Conservation (phyloP, 2,888 invertebrate genomes). For the Anarsia innoxiella region DNA sequence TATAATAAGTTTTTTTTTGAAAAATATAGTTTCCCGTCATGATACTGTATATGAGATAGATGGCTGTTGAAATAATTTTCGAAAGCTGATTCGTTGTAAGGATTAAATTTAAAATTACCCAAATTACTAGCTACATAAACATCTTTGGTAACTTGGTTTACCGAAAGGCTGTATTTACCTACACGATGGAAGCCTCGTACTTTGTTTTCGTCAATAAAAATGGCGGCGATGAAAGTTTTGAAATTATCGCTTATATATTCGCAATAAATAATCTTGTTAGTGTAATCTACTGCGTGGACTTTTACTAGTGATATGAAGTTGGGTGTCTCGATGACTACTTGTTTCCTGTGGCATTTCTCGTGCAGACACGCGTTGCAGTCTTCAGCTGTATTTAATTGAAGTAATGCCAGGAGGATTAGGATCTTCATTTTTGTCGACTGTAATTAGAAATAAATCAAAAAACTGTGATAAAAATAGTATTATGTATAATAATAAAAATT, state of each 20-base stretch:
- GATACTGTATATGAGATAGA: background rate
- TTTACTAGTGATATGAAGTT: background rate
- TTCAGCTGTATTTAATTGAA: background rate
- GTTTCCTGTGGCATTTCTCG: background rate
- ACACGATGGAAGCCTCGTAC: background rate
- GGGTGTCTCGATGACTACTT: background rate
- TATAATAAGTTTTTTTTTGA: background rate
- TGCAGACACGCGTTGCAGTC: background rate
- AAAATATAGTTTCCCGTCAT: background rate
- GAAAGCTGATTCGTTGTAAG: background rate
- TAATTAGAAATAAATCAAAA: too few species aligned
- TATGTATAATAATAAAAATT: too few species aligned
- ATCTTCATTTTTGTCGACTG: constrained; percentile 1
- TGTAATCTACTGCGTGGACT: background rate
- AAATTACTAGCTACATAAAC: constrained; percentile 1
- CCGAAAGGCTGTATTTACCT: background rate
- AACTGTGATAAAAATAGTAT: too few species aligned
- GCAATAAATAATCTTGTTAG: background rate
- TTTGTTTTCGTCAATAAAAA: background rate
- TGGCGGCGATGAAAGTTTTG: background rate
- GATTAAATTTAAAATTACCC: constrained; percentile 1
- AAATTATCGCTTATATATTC: background rate
- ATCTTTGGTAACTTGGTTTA: background rate
- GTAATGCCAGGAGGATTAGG: background rate
- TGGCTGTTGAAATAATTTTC: background rate